Base-by-base conservation (phyloP, 2,113 vertebrate species). In the Myxocyprinus asiaticus region DNA sequence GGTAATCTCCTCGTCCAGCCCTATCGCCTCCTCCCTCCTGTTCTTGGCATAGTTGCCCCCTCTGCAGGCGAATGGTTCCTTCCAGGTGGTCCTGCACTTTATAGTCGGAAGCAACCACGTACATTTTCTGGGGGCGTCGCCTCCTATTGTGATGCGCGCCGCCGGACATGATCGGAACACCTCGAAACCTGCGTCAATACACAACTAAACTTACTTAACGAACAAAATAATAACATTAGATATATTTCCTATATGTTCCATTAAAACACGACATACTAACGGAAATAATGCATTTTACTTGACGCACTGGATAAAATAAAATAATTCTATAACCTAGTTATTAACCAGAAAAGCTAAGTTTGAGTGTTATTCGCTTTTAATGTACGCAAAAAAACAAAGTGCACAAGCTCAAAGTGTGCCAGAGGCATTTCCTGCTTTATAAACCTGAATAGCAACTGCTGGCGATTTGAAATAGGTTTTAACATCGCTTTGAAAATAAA, bases 41-140 rank as follows among this genome's bases (percentile, higher is more conserved):
- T 65, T 91, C 89, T 69, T 83, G 85, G 66, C 93, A 94, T 6
- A 94, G 67, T 33, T 82, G 88, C 58, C 93, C 93, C 85, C 89
- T 86, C 63, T 81, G 86, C 33, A 94, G 86, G 9, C 83, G 73
- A 69, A 93, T 90, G 89, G 89, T 81, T 33, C 90, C 90, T 5
- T 93, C 92, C 92, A 91, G 72, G 5, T 90, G 84, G 80, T 91
- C 91, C 70, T 90, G 90, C 6, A 93, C 53, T 78, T 81, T 85
- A 12, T 88, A 69, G 74, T 94, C 90, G 66, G 86, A 83, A 73
- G 83, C 73, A 33, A 93, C 77, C 86, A 94, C 73, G 65, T 84
- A 94, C 76, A 82, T 87, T 82, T 87, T 92, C 0, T 47, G 78
- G 85, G 86, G 80, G 22, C 88, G 92, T 0, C 86, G 88, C 56